Evolutionary conservation across 2,113 vertebrate species (phyloP), one percentile per base, ranked within the genome.

Genomic region (Spermophilus dauricus): DNA sequence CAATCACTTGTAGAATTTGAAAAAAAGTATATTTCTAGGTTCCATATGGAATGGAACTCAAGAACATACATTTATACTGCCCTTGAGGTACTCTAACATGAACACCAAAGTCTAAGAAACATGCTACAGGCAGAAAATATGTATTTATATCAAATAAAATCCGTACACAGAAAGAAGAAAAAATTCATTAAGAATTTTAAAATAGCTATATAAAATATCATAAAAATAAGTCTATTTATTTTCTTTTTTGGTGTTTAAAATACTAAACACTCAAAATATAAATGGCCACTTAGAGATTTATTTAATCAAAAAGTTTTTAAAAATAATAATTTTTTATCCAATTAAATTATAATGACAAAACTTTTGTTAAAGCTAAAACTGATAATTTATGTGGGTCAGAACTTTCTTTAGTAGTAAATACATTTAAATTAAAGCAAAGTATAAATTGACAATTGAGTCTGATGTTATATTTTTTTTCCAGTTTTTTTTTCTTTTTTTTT

Each of bases 241-340:
- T 83, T 34, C 28, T 28, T 69, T 75, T 20, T 67, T 58, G 75
- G n/a, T 16, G 77, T 42, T 73, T 69, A 73, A 92, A 75, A 92
- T 67, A 96, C 7, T 91, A 32, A 34, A 32, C 24, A 37, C 32
- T 80, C 10, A 92, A n/a, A 39, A 88, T 80, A 75, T 8, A 45
- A 22, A 87, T 70, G 32, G 5, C 13, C 16, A 5, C 56, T 42
- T n/a, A 77, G 2, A 86, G 26, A 69, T 61, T 89, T 92, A 91
- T 84, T 39, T 90, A 2, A 75, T 58, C 28, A 92, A 51, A 78
- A 37, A 28, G 58, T 84, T 39, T 78, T 83, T 86, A 2, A 75
- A 82, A 85, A 56, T 88, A 85, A 85, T 73, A 1, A 61, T 56
- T 92, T 86, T 77, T 77, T 90, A 85, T 77, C 9, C 22, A 78